phyloP scores from a whole-genome alignment of 2,888 invertebrate species.

The Alcis repandata region DNA sequence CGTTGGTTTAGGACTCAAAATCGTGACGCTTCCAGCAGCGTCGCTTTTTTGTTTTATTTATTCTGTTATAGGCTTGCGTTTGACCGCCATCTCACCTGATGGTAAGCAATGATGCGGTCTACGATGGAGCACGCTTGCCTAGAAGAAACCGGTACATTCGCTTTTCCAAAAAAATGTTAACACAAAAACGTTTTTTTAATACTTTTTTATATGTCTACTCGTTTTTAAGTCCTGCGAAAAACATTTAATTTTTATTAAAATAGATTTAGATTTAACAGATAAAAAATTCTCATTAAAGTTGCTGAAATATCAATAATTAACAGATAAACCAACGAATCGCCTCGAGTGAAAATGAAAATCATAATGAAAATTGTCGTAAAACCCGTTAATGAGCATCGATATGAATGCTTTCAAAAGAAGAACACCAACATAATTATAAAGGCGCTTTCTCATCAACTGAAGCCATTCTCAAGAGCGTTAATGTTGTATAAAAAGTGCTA shows the following conservation, averaged over 20 bases:
- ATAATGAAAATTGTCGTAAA: constrained; percentile 22
- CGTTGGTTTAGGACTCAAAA: no score
- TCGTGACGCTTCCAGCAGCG: no score
- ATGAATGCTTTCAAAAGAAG: constrained; percentile 27
- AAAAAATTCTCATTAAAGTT: background rate
- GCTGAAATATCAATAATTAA: background rate
- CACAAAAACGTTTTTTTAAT: no score
- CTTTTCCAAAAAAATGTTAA: no score
- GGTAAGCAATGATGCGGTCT: no score
- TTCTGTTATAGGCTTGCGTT: no score
- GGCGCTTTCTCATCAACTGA: constrained; percentile 29
- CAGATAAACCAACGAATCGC: background rate
- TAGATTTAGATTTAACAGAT: background rate
- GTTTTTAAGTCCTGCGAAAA: no score
- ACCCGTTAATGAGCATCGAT: constrained; percentile 16
- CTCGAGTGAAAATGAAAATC: constrained; percentile 3
- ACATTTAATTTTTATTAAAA: background rate
- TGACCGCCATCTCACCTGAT: no score
- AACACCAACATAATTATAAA: constrained; percentile 32
- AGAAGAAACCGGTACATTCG: no score
- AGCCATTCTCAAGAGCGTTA: constrained; percentile 20
- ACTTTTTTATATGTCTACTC: no score
- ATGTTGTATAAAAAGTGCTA: constrained; percentile 32
- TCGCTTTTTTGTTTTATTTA: no score
- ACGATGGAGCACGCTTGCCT: no score